Base-by-base conservation (phyloP, 2,113 vertebrate genomes). In the Dasypus novemcinctus region DNA sequence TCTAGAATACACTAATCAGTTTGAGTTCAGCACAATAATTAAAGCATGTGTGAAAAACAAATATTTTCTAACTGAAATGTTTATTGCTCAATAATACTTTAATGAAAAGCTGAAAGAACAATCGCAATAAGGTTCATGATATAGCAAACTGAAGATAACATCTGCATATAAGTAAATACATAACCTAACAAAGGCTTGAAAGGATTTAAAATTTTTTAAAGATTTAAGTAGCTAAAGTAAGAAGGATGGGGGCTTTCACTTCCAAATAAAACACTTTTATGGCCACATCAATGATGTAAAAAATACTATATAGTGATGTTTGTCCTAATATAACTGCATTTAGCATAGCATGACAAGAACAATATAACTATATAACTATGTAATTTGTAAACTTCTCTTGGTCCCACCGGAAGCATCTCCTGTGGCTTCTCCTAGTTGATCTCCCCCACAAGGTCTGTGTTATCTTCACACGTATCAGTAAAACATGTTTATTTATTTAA, bases 21-120 rank as follows among this genome's bases (percentile, higher is more conserved):
- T 83, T 96, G n/a, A 94, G 80, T 93, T 94, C 61, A 64, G 66
- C 27, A 90, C 46, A 82, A 33, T 86, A 89, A 76, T 93, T 76
- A 92, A 41, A 87, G 38, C 84, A 82, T 20, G n/a, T 69, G 64
- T 94, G n/a, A 7, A 94, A 36, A 97, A 96, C 57, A 95, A 95
- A 90, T 79, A 94, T 81, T 94, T 96, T 88, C 71, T 68, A 95
- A 74, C 52, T 41, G 74, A 94, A 94, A 96, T 95, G 84, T 76
- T 96, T 92, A 96, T 81, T 93, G 81, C 46, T 94, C 71, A 96
- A 95, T 92, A 85, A 84, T 52, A 87, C 57, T 33, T 84, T 87
- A 95, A 94, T 76, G 91, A 94, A 92, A 94, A 94, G 57, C 72
- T 95, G 38, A 96, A 92, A 61, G 31, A 95, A 93, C 27, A 79